Evolutionary conservation across 2,888 invertebrate species (phyloP).

Genomic region (Hirtodrosophila alboralis): DNA sequence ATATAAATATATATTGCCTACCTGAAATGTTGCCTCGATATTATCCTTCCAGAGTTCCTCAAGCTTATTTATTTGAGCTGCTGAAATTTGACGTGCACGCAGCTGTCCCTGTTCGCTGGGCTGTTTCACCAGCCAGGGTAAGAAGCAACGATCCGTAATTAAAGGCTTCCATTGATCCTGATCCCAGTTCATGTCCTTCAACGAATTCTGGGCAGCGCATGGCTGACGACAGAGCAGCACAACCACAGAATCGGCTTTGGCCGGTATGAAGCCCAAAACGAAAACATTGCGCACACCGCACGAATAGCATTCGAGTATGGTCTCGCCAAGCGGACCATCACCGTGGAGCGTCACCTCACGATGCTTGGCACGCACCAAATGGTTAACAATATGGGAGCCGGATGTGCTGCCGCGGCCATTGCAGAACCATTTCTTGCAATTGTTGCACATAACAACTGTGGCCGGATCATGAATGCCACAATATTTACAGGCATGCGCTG

Average conservation of each 20-base stretch:
- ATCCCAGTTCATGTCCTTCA: conserved; percentile 99
- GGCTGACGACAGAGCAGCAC: conserved; percentile 98
- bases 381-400: conserved; percentile 99
- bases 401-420: conserved; percentile 99
- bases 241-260: conserved; percentile 99
- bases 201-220: conserved; percentile 97
- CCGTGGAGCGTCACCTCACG: conserved; percentile 99
- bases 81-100: conserved; percentile 97
- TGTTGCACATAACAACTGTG: conserved; percentile 97
- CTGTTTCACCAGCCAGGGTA: conserved; percentile 99
- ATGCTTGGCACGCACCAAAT: conserved; percentile 99
- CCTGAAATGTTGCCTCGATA: conserved; percentile 97
- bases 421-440: conserved; percentile 99
- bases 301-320: conserved; percentile 98
- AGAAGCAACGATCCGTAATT: conserved; percentile 97
- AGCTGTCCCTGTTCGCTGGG: conserved; percentile 98
- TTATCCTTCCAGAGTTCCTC: conserved; percentile 99
- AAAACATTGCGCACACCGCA: conserved; percentile 99
- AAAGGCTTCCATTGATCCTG: conserved; percentile 99
- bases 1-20: conserved; percentile 1
- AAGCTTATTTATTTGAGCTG: conserved; percentile 97
- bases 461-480: conserved; percentile 93
- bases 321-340: conserved; percentile 99
- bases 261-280: conserved; percentile 99
- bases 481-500: conserved; percentile 99